Conservation (phyloP, 2,113 vertebrate genomes). For the Aldabrachelys gigantea region DNA sequence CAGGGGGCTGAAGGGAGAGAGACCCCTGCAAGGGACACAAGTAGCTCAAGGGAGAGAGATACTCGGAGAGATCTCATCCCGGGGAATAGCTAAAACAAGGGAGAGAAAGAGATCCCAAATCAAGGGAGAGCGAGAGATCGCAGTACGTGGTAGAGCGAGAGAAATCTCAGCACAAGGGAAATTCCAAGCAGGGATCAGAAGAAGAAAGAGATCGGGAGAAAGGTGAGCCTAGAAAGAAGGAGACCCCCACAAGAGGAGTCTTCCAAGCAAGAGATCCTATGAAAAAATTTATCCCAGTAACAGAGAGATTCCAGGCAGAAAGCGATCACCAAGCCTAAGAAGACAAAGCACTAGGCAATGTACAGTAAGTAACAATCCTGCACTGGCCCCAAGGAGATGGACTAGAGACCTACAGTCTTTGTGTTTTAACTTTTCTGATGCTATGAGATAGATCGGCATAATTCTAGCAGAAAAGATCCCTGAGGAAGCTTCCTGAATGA, state of each 20-base stretch:
- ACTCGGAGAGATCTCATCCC: background rate
- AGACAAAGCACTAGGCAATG: constrained; percentile 20
- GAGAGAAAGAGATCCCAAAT: background rate
- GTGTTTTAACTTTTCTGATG: constrained; percentile 44
- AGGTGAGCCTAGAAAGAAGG: background rate
- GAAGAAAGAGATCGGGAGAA: background rate
- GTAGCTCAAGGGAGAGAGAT: background rate
- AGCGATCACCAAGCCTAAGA: background rate
- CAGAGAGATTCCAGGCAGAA: background rate
- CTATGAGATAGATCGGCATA: background rate
- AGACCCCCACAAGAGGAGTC: background rate
- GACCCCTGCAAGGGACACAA: background rate
- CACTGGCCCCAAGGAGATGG: background rate
- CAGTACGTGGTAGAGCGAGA: background rate
- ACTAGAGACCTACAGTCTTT: constrained; percentile 6
- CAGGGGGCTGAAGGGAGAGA: background rate
- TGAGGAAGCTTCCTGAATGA: background rate
- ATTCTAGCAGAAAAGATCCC: constrained; percentile 1
- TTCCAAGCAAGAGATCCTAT: background rate
- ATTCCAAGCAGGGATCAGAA: background rate
- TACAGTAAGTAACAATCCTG: background rate
- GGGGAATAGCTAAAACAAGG: background rate
- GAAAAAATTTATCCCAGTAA: background rate
- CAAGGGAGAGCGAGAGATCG: background rate
- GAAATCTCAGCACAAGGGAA: background rate